Evolutionary conservation across 2,113 vertebrate species (phyloP), one percentile per base, ranked within the genome.

Genomic region (Corvus moneduloides): DNA sequence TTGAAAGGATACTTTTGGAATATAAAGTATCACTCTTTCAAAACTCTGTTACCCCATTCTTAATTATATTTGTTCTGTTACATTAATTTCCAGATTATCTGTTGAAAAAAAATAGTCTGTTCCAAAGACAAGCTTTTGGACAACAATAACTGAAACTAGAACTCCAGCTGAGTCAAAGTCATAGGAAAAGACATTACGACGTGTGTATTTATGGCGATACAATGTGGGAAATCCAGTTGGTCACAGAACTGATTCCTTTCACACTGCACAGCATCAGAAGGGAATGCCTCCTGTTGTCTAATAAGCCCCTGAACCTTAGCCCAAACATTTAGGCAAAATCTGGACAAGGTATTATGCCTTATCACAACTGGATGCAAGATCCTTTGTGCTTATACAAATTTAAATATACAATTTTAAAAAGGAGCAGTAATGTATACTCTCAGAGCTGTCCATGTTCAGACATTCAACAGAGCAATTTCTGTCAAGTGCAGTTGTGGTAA

Each of bases 211-310:
- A 20, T 5, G 6, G 27, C 41, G 39, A 68, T 27, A 52, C 2
- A 55, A 48, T 2, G 0, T 0, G 9, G 39, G 14, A 75, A 92
- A 56, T 51, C 5, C 37, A 78, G 27, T 0, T 64, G 55, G 28
- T 32, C 37, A n/a, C n/a, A 67, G 48, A 75, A 52, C 18, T 13
- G 33, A 26, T 16, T 35, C 37, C 16, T 71, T 71, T 37, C 66
- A 46, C 1, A 0, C 10, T 43, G 67, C 14, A 49, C 9, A 62
- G 73, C n/a, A 48, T 15, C 10, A 35, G 51, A 66, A 79, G 16
- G 27, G 46, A 67, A 44, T 1, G 4, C 6, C 32, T 63, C 35
- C 10, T 10, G 48, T 16, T 58, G 32, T 16, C 69, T n/a, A 43
- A 14, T 19, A 55, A 55, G 12, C 46, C 32, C 14, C 33, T 28